phyloP scores from a whole-genome alignment of 2,888 invertebrate genomes.

The Syritta pipiens region DNA sequence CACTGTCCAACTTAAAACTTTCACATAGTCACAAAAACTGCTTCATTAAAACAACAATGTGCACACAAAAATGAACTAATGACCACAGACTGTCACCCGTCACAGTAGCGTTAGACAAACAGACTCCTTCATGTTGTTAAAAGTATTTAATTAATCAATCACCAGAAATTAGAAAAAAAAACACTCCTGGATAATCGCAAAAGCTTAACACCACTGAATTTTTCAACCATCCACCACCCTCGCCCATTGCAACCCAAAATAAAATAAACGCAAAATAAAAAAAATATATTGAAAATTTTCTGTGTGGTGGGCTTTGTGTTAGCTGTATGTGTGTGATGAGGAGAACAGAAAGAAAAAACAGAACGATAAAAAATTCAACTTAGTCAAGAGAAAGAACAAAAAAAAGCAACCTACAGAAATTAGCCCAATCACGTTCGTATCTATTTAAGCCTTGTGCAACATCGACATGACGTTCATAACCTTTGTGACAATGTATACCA shows the following conservation, averaged over 20 bases:
- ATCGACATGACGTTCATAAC: slow-evolving; percentile 70
- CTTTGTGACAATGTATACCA: slow-evolving; percentile 69
- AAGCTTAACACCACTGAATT: not conserved
- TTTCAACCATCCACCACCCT: not conserved
- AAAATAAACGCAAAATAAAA: slow-evolving; percentile 16
- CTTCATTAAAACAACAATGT: no score
- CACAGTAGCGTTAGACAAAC: no score
- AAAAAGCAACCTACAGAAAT: slow-evolving; percentile 80
- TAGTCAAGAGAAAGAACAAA: slow-evolving; percentile 13
- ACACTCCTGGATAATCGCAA: not conserved
- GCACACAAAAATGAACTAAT: no score
- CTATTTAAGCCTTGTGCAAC: slow-evolving; percentile 77
- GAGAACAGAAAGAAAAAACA: slow-evolving; percentile 2
- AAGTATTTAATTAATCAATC: no score
- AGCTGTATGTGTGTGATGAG: not conserved
- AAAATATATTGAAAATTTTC: not conserved
- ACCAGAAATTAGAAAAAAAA: not conserved
- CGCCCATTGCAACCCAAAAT: slow-evolving; percentile 16
- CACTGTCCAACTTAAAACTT: no score
- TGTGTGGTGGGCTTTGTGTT: not conserved
- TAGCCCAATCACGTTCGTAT: slow-evolving; percentile 76
- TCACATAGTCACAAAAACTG: no score
- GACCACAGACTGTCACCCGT: no score
- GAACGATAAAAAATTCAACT: no score
- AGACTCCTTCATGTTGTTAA: no score